phyloP scores from a whole-genome alignment of 2,113 vertebrate genomes.

The Rhabdornis inornatus region DNA sequence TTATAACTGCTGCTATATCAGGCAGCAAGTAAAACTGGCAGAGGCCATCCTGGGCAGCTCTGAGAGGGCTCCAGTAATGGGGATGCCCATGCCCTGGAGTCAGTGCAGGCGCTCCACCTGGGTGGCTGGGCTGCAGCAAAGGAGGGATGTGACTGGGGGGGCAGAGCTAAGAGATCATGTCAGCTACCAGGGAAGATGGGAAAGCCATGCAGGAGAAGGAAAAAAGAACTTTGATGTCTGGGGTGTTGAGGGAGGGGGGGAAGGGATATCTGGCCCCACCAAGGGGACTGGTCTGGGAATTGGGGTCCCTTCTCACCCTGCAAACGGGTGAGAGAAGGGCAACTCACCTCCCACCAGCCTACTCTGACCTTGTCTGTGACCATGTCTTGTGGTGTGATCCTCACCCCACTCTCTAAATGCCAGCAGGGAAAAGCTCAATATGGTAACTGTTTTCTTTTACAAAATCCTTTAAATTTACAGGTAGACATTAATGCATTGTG shows the following conservation, averaged over 20 bases:
- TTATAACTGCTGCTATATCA: not conserved
- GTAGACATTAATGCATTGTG: not conserved
- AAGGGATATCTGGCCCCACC: not conserved
- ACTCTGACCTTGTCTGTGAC: rapidly evolving
- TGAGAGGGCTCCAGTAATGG: not conserved
- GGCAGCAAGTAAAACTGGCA: not conserved
- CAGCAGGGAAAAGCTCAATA: not conserved
- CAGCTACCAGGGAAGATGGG: rapidly evolving
- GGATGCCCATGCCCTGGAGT: rapidly evolving
- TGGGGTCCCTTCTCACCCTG: not conserved
- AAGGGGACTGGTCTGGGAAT: rapidly evolving
- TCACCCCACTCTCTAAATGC: not conserved
- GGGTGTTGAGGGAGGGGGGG: rapidly evolving
- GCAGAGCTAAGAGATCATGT: not conserved
- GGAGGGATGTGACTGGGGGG: rapidly evolving
- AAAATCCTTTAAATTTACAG: not conserved
- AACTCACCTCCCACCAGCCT: not conserved
- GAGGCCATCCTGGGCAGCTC: not conserved
- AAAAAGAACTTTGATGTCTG: not conserved
- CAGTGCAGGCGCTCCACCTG: rapidly evolving
- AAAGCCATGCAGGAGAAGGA: not conserved
- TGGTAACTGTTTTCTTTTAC: not conserved
- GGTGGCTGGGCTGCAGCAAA: no score
- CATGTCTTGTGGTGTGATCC: not conserved
- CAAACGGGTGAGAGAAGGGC: rapidly evolving